A percentile compares a stretch with the other conserved stretches of the same genome.
Conservation (phyloP, 2,797 vertebrate species). For the Carduelis carduelis region DNA sequence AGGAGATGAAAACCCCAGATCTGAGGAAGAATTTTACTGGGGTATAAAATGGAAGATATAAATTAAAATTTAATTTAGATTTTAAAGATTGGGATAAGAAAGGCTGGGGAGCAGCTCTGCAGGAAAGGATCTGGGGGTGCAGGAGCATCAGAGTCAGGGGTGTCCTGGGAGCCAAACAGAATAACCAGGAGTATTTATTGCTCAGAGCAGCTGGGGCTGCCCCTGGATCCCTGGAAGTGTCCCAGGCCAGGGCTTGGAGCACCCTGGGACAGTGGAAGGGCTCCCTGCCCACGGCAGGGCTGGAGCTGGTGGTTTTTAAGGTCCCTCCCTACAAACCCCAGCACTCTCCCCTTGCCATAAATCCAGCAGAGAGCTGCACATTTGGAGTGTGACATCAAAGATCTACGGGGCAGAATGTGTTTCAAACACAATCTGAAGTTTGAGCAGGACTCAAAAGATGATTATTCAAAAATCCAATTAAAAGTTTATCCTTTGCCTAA, state of each 20-base stretch:
- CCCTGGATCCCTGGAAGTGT: neutral
- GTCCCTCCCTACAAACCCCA: neutral
- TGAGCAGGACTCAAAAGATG: neutral
- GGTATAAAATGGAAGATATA: neutral
- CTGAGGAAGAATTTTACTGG: neutral
- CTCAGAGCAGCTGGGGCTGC: neutral
- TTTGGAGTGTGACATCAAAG: neutral
- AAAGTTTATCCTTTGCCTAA: conserved; percentile 5
- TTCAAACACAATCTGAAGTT: neutral
- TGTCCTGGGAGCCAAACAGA: neutral
- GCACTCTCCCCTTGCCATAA: neutral
- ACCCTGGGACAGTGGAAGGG: accelerated
- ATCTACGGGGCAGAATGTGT: neutral
- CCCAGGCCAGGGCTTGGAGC: neutral
- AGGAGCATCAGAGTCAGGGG: neutral
- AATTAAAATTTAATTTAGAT: neutral
- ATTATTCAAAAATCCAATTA: conserved; percentile 30
- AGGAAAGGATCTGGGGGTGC: neutral
- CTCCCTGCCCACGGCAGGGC: neutral
- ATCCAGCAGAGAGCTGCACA: neutral
- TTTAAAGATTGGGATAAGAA: neutral
- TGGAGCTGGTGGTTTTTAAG: neutral
- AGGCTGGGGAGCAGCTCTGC: neutral
- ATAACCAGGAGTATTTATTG: neutral
- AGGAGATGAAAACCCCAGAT: neutral